These are phyloP conservation scores for Solen grandis DNA, from an alignment of 1,140 invertebrate genomes.

Conservation along the genomic window DNA sequence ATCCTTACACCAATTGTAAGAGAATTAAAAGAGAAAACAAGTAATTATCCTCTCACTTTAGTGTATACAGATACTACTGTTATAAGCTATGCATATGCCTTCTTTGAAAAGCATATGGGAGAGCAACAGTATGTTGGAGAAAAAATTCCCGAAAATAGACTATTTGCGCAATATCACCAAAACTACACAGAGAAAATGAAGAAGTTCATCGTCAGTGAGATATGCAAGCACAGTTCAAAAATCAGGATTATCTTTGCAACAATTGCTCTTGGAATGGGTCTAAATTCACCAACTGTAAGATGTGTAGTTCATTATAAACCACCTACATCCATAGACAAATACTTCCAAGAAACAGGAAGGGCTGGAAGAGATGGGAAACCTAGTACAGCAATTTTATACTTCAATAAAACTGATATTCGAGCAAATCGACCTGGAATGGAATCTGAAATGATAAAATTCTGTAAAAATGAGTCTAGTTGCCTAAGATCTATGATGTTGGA, in stretches of 20 bases:
- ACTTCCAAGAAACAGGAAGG: slow-evolving; percentile 52
- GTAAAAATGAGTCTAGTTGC: slow-evolving; percentile 27
- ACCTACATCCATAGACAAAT: slow-evolving; percentile 52
- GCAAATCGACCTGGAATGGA: slow-evolving; percentile 18
- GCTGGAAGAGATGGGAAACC: slow-evolving; percentile 45
- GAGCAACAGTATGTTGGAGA: slow-evolving; percentile 7
- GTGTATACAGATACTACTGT: slow-evolving; percentile 31
- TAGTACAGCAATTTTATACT: slow-evolving; percentile 46
- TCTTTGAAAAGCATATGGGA: slow-evolving; percentile 24
- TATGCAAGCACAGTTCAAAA: slow-evolving; percentile 37
- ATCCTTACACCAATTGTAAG: slow-evolving; percentile 17
- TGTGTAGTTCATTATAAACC: slow-evolving; percentile 43
- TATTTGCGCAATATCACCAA: slow-evolving; percentile 55
- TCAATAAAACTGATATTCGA: slow-evolving; percentile 54
- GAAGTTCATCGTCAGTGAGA: slow-evolving; percentile 32
- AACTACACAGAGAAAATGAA: slow-evolving; percentile 58
- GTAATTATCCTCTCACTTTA: slow-evolving; percentile 49
- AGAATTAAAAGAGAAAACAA: neutral
- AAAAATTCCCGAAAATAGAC: slow-evolving; percentile 52
- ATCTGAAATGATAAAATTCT: slow-evolving; percentile 17
- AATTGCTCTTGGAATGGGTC: slow-evolving; percentile 56
- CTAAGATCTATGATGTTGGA: slow-evolving; percentile 18
- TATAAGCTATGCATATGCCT: slow-evolving; percentile 50
- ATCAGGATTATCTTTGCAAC: slow-evolving; percentile 55
- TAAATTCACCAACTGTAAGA: slow-evolving; percentile 34